phyloP scores from a whole-genome alignment of 2,113 vertebrate species.

The Anoplopoma fimbria region DNA sequence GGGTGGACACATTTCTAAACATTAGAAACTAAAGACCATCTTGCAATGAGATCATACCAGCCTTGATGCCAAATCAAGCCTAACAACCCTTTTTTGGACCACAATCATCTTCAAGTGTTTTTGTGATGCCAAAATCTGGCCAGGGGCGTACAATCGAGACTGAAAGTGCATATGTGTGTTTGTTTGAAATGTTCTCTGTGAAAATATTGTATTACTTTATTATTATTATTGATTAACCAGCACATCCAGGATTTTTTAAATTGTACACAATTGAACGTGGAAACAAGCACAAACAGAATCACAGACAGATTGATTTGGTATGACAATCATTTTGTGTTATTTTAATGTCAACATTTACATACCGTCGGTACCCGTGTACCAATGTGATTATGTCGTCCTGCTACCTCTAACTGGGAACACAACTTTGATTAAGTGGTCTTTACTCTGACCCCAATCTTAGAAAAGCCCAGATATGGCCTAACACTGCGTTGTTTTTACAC shows the following conservation, averaged over 20 bases:
- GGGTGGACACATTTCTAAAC: neutral
- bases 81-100: neutral
- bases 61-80: neutral
- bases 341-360: constrained; percentile 42
- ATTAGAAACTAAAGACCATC: neutral
- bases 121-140: neutral
- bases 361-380: constrained; percentile 6
- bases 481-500: constrained; percentile 61
- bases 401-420: constrained; percentile 45
- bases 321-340: neutral
- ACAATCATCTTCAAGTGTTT: neutral
- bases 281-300: neutral
- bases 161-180: neutral
- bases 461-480: constrained; percentile 51
- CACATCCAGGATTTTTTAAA: neutral
- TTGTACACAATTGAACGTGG: neutral
- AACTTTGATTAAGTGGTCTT: constrained; percentile 72
- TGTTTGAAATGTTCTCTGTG: neutral
- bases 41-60: neutral
- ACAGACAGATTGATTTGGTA: neutral
- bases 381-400: constrained; percentile 23
- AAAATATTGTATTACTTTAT: no score
- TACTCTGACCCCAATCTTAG: constrained; percentile 65
- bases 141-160: neutral
- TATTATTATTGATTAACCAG: neutral